phyloP scores from a whole-genome alignment of 1,140 invertebrate genomes.

The Cydia fagiglandana region DNA sequence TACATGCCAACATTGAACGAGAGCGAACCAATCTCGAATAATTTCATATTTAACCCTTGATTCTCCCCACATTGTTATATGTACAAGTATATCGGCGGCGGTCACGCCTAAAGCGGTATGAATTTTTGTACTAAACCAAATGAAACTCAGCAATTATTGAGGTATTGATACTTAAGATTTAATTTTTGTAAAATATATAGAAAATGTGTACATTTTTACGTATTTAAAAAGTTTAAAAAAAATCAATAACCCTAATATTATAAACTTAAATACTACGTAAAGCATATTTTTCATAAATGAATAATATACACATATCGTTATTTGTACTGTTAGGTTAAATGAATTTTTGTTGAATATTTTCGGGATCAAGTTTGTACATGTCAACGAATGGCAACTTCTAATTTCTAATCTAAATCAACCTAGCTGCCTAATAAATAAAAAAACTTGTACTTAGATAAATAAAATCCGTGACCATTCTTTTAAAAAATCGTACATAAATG shows the following conservation, averaged over 20 bases:
- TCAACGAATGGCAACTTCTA: constrained; percentile 50
- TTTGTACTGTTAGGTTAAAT: constrained; percentile 75
- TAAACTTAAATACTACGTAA: constrained; percentile 70
- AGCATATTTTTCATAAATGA: constrained; percentile 70
- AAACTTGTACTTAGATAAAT: constrained; percentile 42
- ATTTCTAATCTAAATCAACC: constrained; percentile 39
- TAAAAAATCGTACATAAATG: constrained; percentile 13
- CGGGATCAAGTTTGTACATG: constrained; percentile 41
- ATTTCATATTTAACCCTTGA: constrained; percentile 20
- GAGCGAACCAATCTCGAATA: constrained; percentile 11
- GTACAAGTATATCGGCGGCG: not conserved
- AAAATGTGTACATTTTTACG: constrained; percentile 53
- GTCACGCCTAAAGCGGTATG: constrained; percentile 20
- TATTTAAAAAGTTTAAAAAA: constrained; percentile 43
- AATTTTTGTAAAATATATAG: constrained; percentile 55
- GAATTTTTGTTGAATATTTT: constrained; percentile 35
- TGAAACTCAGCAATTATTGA: constrained; percentile 48
- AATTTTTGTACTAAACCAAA: constrained; percentile 52
- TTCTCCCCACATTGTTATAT: constrained; percentile 1
- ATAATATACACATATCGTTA: constrained; percentile 70
- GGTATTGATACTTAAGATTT: constrained; percentile 65
- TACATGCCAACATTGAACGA: constrained; percentile 19
- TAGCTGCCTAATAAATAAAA: constrained; percentile 47
- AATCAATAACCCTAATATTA: constrained; percentile 51
- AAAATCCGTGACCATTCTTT: constrained; percentile 33